Base-by-base conservation (phyloP, 2,888 invertebrate genomes). In the Scaptomyza caliginosa region DNA sequence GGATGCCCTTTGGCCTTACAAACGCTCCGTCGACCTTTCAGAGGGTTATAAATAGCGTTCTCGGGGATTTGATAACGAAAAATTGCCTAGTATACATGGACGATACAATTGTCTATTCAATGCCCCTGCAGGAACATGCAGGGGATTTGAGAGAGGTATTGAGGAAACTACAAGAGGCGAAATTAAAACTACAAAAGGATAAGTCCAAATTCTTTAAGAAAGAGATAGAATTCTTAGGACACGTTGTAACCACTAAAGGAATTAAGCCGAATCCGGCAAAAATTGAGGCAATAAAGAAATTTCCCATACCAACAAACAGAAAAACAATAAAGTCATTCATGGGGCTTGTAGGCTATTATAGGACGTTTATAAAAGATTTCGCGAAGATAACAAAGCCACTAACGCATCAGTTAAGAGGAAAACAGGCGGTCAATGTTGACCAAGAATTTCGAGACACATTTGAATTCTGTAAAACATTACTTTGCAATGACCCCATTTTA, bases 341-440 rank as follows among this genome's bases (percentile, higher is more conserved):
- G 23, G 38, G 43, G 0, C 4, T 48, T 2, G 3, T 32, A 6
- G 32, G 13, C 0, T 32, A 46, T 32, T 21, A 46, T 1, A 10
- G 34, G 10, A 51, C 36, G 30, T 58, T 50, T n/a, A 45, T 58
- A 2, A 45, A n/a, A n/a, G 43, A 58, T 6, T 58, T 58, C n/a
- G 32, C 43, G 0, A 23, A 7, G 3, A 42, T 60, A 0, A 52
- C 59, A 1, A 40, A 52, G 17, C 46, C 52, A 1, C 4, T 45
- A 11, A 48, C 46, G 1, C 10, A 24, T 4, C 52, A 52, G 13
- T 4, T 60, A 34, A 60, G 48, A 19, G n/a, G n/a, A n/a, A n/a
- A n/a, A n/a, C n/a, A n/a, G n/a, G n/a, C n/a, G n/a, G n/a, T n/a
- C n/a, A n/a, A n/a, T n/a, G n/a, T n/a, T n/a, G n/a, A n/a, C n/a